Evolutionary conservation across 2,797 vertebrate species (phyloP).

Genomic region (Pyrocephalus nanus): DNA sequence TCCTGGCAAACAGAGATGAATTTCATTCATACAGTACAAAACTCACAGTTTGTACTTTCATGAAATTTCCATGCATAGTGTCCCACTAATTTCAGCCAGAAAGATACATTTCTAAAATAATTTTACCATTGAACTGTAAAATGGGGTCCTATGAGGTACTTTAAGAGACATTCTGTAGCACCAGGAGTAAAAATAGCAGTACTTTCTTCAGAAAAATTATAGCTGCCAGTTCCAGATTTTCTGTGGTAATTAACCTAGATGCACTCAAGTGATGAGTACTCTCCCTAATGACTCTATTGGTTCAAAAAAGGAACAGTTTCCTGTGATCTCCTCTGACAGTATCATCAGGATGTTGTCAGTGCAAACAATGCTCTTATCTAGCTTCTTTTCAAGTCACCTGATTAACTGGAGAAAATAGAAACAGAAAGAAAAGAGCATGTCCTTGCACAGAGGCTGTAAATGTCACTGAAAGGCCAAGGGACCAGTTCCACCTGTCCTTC

Average conservation of each 20-base stretch:
- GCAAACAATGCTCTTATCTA: constrained; percentile 95
- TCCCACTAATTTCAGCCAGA: constrained; percentile 12
- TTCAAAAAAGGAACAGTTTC: constrained; percentile 83
- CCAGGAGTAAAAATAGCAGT: constrained; percentile 56
- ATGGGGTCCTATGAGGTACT: not conserved
- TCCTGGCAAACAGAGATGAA: constrained; percentile 13
- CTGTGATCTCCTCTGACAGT: constrained; percentile 78
- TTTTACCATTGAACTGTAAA: constrained; percentile 16
- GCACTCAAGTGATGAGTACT: constrained; percentile 87
- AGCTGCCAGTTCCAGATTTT: constrained; percentile 77
- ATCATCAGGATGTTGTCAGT: constrained; percentile 91
- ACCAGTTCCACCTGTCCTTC: constrained; percentile 72
- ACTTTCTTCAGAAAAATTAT: constrained; percentile 66
- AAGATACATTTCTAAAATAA: constrained; percentile 43
- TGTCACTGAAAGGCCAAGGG: constrained; percentile 88
- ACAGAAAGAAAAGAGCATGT: constrained; percentile 87
- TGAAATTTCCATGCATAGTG: not conserved
- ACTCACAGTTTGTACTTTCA: not conserved
- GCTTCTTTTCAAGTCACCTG: constrained; percentile 93
- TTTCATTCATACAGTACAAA: constrained; percentile 3
- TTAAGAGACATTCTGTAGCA: constrained; percentile 55
- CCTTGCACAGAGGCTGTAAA: constrained; percentile 90
- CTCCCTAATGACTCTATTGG: constrained; percentile 86
- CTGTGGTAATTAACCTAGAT: constrained; percentile 89
- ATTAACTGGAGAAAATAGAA: constrained; percentile 92